Evolutionary conservation across 2,888 invertebrate genomes (phyloP).

Genomic region (Mesopsocus fuscifrons): DNA sequence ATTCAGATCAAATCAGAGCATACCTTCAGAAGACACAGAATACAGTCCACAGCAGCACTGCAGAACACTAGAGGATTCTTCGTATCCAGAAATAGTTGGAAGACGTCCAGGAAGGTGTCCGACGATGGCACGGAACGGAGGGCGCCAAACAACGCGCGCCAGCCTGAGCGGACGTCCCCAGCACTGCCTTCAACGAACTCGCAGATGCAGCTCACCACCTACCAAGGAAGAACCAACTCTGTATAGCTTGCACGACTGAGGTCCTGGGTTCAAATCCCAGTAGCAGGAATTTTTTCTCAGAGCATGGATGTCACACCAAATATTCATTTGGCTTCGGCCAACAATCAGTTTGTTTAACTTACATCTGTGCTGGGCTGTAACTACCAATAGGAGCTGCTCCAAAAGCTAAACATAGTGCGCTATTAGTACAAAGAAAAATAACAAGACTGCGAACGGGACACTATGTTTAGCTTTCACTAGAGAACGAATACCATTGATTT

Average conservation of each 20-base stretch:
- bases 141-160: slow-evolving; percentile 90
- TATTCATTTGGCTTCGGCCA: too few species aligned
- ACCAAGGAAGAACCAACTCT: too few species aligned
- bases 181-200: slow-evolving; percentile 91
- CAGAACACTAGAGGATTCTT: slow-evolving; percentile 87
- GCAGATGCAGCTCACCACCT: slow-evolving; percentile 88
- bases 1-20: slow-evolving; percentile 36
- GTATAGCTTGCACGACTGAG: too few species aligned
- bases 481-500: too few species aligned
- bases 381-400: neutral
- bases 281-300: too few species aligned
- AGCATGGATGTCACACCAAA: too few species aligned
- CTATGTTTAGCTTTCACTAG: too few species aligned
- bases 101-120: slow-evolving; percentile 68
- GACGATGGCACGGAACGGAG: slow-evolving; percentile 54
- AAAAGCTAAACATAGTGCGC: too few species aligned
- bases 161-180: slow-evolving; percentile 85
- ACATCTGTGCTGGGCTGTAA: slow-evolving; percentile 13
- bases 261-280: too few species aligned
- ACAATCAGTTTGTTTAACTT: too few species aligned
- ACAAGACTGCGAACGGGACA: too few species aligned
- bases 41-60: slow-evolving; percentile 85
- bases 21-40: slow-evolving; percentile 69
- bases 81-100: slow-evolving; percentile 80
- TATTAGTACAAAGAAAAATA: too few species aligned